Conservation (phyloP, 2,797 vertebrate genomes). For the Epinephelus awoara region DNA sequence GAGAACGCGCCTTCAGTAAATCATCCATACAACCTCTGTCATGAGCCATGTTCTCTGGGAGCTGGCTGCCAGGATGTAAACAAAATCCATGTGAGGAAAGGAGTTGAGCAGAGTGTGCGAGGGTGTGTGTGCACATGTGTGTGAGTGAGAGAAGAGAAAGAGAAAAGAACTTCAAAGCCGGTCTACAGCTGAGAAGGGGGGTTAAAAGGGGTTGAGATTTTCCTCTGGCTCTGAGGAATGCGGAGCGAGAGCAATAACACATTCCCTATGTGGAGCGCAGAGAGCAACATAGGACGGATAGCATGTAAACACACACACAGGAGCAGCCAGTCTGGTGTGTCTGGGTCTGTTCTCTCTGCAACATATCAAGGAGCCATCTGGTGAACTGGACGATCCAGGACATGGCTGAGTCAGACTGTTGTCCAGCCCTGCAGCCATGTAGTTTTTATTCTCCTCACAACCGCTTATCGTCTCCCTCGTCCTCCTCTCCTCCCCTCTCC, state of each 20-base stretch:
- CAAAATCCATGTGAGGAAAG: constrained; percentile 67
- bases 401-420: constrained; percentile 45
- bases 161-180: constrained; percentile 61
- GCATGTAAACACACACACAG: constrained; percentile 49
- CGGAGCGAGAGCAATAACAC: constrained; percentile 63
- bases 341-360: constrained; percentile 26
- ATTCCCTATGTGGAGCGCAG: constrained; percentile 59
- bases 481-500: background rate
- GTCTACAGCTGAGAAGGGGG: constrained; percentile 55
- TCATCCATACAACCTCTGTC: constrained; percentile 8
- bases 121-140: background rate
- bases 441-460: constrained; percentile 42
- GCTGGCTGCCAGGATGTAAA: constrained; percentile 62
- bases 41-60: constrained; percentile 27
- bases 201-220: constrained; percentile 70
- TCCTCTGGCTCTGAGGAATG: constrained; percentile 73
- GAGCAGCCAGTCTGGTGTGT: constrained; percentile 24
- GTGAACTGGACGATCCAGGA: constrained; percentile 49
- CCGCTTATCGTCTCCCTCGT: background rate
- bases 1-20: background rate
- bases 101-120: constrained; percentile 10
- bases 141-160: background rate
- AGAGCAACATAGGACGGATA: constrained; percentile 39
- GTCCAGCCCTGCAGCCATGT: constrained; percentile 48
- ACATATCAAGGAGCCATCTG: constrained; percentile 69